A percentile compares a stretch with the other conserved stretches of the same genome.
phyloP scores from a whole-genome alignment of 2,113 vertebrate genomes.

The Engraulis encrasicolus region DNA sequence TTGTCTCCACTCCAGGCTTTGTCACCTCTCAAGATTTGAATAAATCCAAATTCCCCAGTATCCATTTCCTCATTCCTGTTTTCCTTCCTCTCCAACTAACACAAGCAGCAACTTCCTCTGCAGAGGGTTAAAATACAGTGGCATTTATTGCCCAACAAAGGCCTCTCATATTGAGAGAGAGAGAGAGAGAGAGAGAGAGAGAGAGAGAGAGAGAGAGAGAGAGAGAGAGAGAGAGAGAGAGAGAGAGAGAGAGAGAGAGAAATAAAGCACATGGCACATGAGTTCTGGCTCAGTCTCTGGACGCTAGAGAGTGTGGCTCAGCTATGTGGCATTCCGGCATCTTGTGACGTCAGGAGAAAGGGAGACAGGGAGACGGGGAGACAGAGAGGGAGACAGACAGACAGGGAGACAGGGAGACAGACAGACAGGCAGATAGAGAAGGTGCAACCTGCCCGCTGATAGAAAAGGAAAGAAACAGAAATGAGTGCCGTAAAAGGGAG shows the following conservation, averaged over 20 bases:
- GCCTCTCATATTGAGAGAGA: conserved; percentile 20
- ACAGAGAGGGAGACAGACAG: too few species aligned
- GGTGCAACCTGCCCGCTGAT: background rate
- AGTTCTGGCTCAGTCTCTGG: background rate
- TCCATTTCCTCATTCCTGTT: background rate
- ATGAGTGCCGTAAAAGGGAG: too few species aligned
- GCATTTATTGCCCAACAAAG: conserved; percentile 25
- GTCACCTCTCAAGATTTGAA: too few species aligned
- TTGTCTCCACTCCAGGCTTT: background rate
- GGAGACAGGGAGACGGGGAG: too few species aligned
- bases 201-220: too few species aligned
- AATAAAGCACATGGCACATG: background rate
- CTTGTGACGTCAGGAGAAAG: conserved; percentile 28
- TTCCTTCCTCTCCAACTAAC: background rate
- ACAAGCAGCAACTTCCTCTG: background rate
- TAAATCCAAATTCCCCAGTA: too few species aligned
- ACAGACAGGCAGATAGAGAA: conserved; percentile 3
- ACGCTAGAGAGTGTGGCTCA: background rate
- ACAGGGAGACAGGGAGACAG: too few species aligned
- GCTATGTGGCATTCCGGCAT: background rate
- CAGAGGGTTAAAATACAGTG: conserved; percentile 14
- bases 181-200: background rate
- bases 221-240: too few species aligned
- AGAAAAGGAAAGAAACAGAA: background rate
- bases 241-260: too few species aligned